Evolutionary conservation across 1,140 invertebrate genomes (phyloP).

Genomic region (Cotesia typhae): DNA sequence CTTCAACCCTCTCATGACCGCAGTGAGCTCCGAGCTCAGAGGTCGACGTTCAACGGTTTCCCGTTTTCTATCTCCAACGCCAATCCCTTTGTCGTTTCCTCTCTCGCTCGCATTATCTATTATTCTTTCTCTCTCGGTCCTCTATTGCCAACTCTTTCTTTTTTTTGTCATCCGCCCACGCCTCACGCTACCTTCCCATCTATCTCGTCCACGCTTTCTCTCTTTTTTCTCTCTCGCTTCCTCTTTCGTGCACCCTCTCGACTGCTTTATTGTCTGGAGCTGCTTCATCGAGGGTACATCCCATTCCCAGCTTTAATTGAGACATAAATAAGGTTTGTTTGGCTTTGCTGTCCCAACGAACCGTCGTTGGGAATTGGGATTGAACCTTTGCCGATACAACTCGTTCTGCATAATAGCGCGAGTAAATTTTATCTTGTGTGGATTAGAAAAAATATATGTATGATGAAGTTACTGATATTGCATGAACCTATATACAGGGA

Average conservation of each 20-base stretch:
- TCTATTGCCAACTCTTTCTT: conserved; percentile 36
- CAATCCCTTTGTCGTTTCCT: conserved; percentile 43
- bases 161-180: conserved; percentile 41
- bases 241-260: conserved; percentile 45
- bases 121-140: conserved; percentile 30
- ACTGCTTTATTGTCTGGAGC: conserved; percentile 66
- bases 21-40: conserved; percentile 54
- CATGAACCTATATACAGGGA: neutral
- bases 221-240: conserved; percentile 32
- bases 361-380: conserved; percentile 65
- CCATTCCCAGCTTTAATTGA: conserved; percentile 67
- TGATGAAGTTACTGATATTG: neutral
- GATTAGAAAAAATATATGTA: conserved; percentile 23
- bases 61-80: conserved; percentile 59
- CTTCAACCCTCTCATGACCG: conserved; percentile 44
- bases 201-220: conserved; percentile 25
- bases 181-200: conserved; percentile 21
- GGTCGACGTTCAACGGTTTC: conserved; percentile 65
- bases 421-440: conserved; percentile 58
- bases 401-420: conserved; percentile 65
- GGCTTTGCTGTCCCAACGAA: conserved; percentile 61
- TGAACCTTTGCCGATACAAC: conserved; percentile 64
- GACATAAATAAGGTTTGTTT: conserved; percentile 69
- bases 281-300: conserved; percentile 66
- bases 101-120: conserved; percentile 44